Evolutionary conservation across 2,113 vertebrate species (phyloP).

Genomic region (Microtus richardsoni): DNA sequence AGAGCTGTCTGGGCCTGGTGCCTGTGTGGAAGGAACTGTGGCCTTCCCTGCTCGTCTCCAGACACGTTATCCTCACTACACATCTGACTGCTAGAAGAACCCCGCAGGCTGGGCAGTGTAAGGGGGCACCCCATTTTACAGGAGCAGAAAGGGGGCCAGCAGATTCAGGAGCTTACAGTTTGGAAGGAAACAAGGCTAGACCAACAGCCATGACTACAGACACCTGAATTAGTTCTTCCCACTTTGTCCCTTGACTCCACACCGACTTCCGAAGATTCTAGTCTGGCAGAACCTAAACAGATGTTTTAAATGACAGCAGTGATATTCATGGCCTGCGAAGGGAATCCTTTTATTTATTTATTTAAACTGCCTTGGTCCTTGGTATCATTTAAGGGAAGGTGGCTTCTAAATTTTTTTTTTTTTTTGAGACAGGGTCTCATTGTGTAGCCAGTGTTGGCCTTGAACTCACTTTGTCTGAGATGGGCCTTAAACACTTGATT

Average conservation of each 20-base stretch:
- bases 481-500: not conserved
- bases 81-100: too few species aligned
- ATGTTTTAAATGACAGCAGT: not conserved
- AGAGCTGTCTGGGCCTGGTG: not conserved
- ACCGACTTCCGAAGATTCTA: not conserved
- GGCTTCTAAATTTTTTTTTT: not conserved
- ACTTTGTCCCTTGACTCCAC: conserved; percentile 2
- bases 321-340: not conserved
- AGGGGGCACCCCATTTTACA: too few species aligned
- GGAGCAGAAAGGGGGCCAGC: too few species aligned
- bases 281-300: not conserved
- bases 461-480: not conserved
- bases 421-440: not conserved
- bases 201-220: too few species aligned
- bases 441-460: not conserved
- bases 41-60: too few species aligned
- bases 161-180: too few species aligned
- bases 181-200: too few species aligned
- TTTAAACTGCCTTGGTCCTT: not conserved
- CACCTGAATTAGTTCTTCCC: not conserved
- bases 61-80: too few species aligned
- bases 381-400: not conserved
- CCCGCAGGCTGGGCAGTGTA: too few species aligned
- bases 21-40: not conserved
- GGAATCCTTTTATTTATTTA: not conserved